phyloP scores from a whole-genome alignment of 2,797 vertebrate genomes.

The Halcyon leucocephala region DNA sequence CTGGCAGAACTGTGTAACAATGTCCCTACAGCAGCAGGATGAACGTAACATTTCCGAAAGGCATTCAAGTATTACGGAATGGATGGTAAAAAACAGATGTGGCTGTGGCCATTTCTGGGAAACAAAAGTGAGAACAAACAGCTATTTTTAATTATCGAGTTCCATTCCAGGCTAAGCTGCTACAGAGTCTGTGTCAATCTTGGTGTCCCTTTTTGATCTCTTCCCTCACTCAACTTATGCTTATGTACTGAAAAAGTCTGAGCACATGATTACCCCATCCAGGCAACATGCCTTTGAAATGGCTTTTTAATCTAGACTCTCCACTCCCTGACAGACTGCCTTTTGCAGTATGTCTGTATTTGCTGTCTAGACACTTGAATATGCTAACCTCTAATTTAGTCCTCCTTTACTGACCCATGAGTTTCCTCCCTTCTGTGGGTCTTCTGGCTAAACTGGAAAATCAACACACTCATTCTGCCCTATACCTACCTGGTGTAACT shows the following conservation, averaged over 20 bases:
- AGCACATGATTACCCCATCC: conserved; percentile 67
- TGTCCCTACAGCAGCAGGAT: not conserved
- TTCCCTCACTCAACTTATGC: conserved; percentile 50
- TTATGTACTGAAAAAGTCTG: conserved; percentile 60
- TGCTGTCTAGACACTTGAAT: conserved; percentile 72
- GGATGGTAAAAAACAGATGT: not conserved
- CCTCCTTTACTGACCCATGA: conserved; percentile 68
- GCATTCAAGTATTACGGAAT: not conserved
- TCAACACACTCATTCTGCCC: conserved; percentile 57
- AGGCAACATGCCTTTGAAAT: conserved; percentile 69
- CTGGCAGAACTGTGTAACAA: not conserved
- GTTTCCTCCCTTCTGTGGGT: conserved; percentile 67
- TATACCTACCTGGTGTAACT: conserved; percentile 18
- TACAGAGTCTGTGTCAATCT: conserved; percentile 50
- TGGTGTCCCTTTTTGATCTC: conserved; percentile 68
- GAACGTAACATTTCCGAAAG: not conserved
- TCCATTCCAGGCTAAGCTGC: conserved; percentile 60
- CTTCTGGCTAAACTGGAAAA: conserved; percentile 70
- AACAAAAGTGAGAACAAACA: conserved; percentile 45
- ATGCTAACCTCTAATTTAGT: conserved; percentile 72
- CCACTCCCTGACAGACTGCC: conserved; percentile 71
- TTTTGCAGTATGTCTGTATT: conserved; percentile 69
- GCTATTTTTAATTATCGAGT: conserved; percentile 59
- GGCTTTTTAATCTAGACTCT: conserved; percentile 72
- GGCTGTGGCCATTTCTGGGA: conserved; percentile 42